Base-by-base conservation (phyloP, 2,888 invertebrate species). In the Drosophila greeni region DNA sequence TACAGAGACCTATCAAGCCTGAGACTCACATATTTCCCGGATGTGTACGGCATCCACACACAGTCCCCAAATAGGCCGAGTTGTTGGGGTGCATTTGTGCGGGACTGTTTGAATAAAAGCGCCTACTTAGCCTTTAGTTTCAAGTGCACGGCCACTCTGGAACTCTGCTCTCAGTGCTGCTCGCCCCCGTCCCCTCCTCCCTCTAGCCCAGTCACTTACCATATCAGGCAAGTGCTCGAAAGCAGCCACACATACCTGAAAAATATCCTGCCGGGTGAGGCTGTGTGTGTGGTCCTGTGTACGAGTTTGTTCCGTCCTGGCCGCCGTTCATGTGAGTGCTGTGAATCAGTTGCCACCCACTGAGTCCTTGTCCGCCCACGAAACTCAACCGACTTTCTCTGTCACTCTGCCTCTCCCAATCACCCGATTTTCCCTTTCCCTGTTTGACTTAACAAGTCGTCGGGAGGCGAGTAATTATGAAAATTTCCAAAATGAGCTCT, bases 121-220 rank as follows among this genome's bases (percentile, higher is more conserved):
- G 74, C 55, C 80, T 79, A 85, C 85, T 84, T 85, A 82, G 85
- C 77, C 70, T 74, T 74, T 66, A 82, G 83, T 82, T 81, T 84
- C 57, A 82, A 82, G 81, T 74, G 71, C 59, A 67, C 58, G 47
- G 66, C 74, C 61, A 74, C 59, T 71, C 58, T 52, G 48, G 65
- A 70, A 70, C 64, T 47, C 36, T 33, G 45, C 18, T 12, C 45
- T 43, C 29, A 24, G 29, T 23, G 39, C 26, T 23, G 14, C 31
- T 16, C 29, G 18, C 34, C 42, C 64, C 57, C 34, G 29, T 20
- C 20, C 26, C 3, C 29, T 9, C 29, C 24, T 23, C 14, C 29
- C 18, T 9, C 29, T 31, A 20, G 18, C 14, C 36, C 48, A 31
- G 34, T 36, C 49, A 48, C 20, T 40, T 37, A 64, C 54, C 66